These are phyloP conservation scores for Mesoclemmys tuberculata DNA, from an alignment of 2,113 vertebrate genomes.

Conservation along the genomic window DNA sequence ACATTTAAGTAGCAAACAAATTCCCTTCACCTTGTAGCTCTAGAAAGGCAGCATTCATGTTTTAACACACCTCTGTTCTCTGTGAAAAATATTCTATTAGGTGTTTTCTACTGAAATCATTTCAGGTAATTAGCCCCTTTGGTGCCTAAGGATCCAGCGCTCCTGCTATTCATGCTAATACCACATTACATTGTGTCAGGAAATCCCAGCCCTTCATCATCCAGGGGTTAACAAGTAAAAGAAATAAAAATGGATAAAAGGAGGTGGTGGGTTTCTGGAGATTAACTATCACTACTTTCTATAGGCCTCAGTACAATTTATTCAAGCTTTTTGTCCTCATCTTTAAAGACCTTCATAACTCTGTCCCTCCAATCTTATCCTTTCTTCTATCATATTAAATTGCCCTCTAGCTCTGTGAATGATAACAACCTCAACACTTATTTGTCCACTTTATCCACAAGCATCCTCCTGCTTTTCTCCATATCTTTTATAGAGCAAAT, in stretches of 20 bases:
- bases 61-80: constrained; percentile 18
- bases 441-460: not conserved
- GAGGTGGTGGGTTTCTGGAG: not conserved
- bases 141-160: not conserved
- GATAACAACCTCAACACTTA: accelerated
- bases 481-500: not conserved
- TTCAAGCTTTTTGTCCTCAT: not conserved
- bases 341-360: not conserved
- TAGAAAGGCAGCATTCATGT: not conserved
- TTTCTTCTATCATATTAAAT: accelerated
- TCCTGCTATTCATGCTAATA: constrained; percentile 25
- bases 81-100: constrained; percentile 5
- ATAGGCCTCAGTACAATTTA: not conserved
- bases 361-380: too few relatives aligned
- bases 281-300: constrained; percentile 34
- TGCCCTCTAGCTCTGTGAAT: not conserved
- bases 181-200: constrained; percentile 5
- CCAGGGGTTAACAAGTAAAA: constrained; percentile 18
- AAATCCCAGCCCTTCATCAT: not conserved
- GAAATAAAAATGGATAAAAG: constrained; percentile 4
- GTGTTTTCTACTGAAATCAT: constrained; percentile 48
- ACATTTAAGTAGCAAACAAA: constrained; percentile 28
- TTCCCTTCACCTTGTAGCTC: not conserved
- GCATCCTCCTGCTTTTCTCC: not conserved
- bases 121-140: constrained; percentile 57